Evolutionary conservation across 2,888 invertebrate species (phyloP), one percentile per base, ranked within the genome.

Genomic region (Synanthedon andrenaeformis): DNA sequence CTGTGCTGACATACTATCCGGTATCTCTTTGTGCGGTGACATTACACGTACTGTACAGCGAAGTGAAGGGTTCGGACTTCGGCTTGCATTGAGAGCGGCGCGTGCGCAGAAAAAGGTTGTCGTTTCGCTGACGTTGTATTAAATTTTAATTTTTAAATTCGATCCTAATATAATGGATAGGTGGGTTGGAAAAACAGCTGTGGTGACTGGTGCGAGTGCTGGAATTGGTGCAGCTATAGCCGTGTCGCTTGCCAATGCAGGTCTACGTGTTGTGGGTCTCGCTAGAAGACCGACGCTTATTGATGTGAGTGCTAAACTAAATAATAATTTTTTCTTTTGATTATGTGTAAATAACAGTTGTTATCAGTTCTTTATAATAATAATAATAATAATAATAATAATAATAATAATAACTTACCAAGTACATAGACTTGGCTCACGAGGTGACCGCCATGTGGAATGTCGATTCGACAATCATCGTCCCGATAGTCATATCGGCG

Each of bases 131-230:
- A 10, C 35, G 10, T 35, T 10, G 3, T 35, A 10, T 10, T 35
- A 35, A 35, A 35, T 35, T 35, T 35, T 10, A 35, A 35, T 35
- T 35, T 23, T 35, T 35, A 10, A 35, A 35, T 35, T 35, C 28
- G 10, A 35, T 35, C 35, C 35, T 8, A 35, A 35, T 3, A 49
- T 14, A 42, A 76, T 76, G 86, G 73, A 83, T 28, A 76, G 78
- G 54, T 86, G 85, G 86, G 53, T 58, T 3, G 79, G 79, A 10
- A 79, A 80, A 59, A 72, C 77, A 2, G 84, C 79, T 0, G 80
- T 86, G 51, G 82, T 86, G 56, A 85, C 85, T 0, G 85, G 86
- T 8, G 86, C 85, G 0, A 85, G 85, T 57, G 70, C 76, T 0
- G 86, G 86, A 12, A 86, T 86, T 49, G 86, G 85, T 1, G 79